phyloP scores from a whole-genome alignment of 2,797 vertebrate species.

The Sphenodon punctatus region DNA sequence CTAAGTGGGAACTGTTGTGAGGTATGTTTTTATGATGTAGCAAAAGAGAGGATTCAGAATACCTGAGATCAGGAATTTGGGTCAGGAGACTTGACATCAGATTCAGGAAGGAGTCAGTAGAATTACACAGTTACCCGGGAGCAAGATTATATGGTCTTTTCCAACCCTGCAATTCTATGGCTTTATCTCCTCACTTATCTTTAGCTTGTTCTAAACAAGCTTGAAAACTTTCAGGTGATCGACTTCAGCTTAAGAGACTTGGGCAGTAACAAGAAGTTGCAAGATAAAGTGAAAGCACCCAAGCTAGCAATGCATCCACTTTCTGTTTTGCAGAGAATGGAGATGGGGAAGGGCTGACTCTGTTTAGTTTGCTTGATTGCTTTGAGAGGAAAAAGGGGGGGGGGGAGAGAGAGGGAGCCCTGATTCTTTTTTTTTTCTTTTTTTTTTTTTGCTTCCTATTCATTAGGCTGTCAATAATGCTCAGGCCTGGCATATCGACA shows the following conservation, averaged over 20 bases:
- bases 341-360: constrained; percentile 46
- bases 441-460: constrained; percentile 56
- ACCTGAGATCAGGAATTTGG: constrained; percentile 20
- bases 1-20: too few species aligned
- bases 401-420: background rate
- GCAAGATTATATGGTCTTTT: too few species aligned
- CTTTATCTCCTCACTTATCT: too few species aligned
- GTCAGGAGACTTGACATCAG: constrained; percentile 8
- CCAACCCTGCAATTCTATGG: too few species aligned
- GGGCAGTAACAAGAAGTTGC: constrained; percentile 64
- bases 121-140: constrained; percentile 34
- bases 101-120: constrained; percentile 22
- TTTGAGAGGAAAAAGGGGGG: constrained; percentile 42
- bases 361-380: constrained; percentile 64
- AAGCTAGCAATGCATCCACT: constrained; percentile 36
- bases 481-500: constrained; percentile 70
- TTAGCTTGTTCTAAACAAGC: too few species aligned
- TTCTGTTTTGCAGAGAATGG: background rate
- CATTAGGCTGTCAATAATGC: constrained; percentile 76
- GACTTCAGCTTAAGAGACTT: constrained; percentile 58
- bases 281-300: constrained; percentile 63
- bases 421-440: constrained; percentile 46
- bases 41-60: background rate
- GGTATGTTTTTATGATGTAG: constrained; percentile 9
- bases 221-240: constrained; percentile 48